A percentile compares a stretch with the other conserved stretches of the same genome.
phyloP scores from a whole-genome alignment of 92 coral and sea anemone genomes.

The Umimayanthus chanpuru region DNA sequence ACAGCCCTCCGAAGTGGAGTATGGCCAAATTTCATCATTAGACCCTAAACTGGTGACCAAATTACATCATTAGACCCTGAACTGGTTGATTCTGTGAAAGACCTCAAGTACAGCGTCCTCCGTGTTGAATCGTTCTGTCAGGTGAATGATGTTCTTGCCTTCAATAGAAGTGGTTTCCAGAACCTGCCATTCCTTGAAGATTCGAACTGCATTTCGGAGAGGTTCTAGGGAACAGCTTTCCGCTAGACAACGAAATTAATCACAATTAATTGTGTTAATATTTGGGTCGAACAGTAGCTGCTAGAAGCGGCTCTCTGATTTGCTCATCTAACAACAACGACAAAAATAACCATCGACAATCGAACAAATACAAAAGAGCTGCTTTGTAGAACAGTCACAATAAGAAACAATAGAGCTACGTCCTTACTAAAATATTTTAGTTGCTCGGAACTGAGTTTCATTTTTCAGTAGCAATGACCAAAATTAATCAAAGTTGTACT shows the following conservation, averaged over 20 bases:
- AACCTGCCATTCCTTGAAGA: conserved; percentile 76
- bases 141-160: conserved; percentile 39
- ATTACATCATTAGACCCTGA: conserved; percentile 43
- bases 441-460: neutral
- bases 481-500: no score
- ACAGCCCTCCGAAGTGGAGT: neutral
- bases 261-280: neutral
- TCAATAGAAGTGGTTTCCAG: conserved; percentile 43
- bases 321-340: no score
- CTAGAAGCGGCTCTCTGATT: no score
- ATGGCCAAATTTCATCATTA: conserved; percentile 6
- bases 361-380: no score
- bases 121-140: conserved; percentile 61
- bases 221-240: conserved; percentile 91
- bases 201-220: conserved; percentile 77
- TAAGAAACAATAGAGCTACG: no score
- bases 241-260: conserved; percentile 47
- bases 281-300: neutral
- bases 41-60: conserved; percentile 49
- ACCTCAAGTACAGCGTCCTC: conserved; percentile 70
- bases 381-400: no score
- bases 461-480: neutral
- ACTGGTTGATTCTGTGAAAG: conserved; percentile 69
- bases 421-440: no score
- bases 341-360: no score